These are phyloP conservation scores for Caretta caretta DNA, from an alignment of 2,113 vertebrate genomes.

Conservation along the genomic window DNA sequence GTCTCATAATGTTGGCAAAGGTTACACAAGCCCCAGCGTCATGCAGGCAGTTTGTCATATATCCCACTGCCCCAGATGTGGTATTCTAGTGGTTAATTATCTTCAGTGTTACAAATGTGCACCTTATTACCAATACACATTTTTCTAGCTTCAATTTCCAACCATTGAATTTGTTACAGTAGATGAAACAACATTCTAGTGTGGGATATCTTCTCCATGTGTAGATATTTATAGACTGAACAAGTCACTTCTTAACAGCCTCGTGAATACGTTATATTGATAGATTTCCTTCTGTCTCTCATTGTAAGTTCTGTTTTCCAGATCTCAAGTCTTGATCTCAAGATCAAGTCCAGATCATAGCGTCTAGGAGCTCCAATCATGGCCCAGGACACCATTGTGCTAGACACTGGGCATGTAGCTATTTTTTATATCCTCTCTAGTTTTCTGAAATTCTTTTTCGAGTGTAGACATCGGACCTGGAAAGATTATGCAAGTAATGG, in stretches of 20 bases:
- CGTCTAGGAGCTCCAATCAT: too few relatives aligned
- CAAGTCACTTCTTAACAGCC: neutral
- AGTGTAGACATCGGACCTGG: neutral
- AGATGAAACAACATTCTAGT: neutral
- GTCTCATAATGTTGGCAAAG: neutral
- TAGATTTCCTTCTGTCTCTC: neutral
- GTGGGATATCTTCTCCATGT: neutral
- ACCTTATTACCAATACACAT: neutral
- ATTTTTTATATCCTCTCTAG: neutral
- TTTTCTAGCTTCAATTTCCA: neutral
- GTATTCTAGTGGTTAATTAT: neutral
- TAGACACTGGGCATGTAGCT: neutral
- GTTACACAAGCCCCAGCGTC: neutral
- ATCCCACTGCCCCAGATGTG: neutral
- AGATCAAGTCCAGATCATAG: too few relatives aligned
- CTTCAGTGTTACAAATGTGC: neutral
- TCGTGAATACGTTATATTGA: neutral
- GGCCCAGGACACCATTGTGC: too few relatives aligned
- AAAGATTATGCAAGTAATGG: neutral
- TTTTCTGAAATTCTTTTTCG: neutral
- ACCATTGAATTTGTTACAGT: rapidly evolving
- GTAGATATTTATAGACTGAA: neutral
- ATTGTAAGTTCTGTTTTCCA: neutral
- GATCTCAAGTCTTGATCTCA: neutral
- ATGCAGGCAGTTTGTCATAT: neutral